phyloP scores from a whole-genome alignment of 2,113 vertebrate species.

The Clarias macrocephalus region DNA sequence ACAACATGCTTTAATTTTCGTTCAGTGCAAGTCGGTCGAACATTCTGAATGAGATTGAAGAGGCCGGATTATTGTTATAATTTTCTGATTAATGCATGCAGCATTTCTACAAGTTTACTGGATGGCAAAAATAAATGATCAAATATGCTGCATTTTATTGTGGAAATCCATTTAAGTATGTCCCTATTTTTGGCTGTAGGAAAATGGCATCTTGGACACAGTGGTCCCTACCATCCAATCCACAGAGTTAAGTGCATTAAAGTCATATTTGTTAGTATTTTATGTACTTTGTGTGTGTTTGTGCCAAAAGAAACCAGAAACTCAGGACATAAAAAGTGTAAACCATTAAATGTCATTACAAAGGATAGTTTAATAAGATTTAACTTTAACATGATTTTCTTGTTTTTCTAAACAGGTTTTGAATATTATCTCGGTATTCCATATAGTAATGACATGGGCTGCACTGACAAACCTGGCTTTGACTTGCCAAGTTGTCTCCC shows the following conservation, averaged over 20 bases:
- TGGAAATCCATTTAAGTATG: background rate
- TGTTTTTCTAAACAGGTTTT: conserved; percentile 79
- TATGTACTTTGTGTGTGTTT: background rate
- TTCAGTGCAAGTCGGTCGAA: background rate
- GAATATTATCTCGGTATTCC: conserved; percentile 91
- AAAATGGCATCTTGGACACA: conserved; percentile 97
- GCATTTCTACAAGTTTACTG: background rate
- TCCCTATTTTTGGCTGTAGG: conserved; percentile 65
- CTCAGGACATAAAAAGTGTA: background rate
- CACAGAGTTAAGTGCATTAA: conserved; percentile 78
- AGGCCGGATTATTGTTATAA: conserved; percentile 21
- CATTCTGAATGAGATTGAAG: background rate
- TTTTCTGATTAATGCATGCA: conserved; percentile 16
- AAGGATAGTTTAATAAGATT: background rate
- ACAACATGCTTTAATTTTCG: background rate
- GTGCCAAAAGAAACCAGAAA: background rate
- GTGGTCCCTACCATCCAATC: conserved; percentile 78
- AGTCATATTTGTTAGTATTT: background rate
- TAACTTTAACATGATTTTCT: background rate
- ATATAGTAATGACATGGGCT: conserved; percentile 98
- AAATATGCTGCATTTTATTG: background rate
- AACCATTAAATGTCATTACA: background rate
- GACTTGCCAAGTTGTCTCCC: conserved; percentile 79
- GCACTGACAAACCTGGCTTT: conserved; percentile 85
- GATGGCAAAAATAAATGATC: background rate